Evolutionary conservation across 2,113 vertebrate genomes (phyloP).

Genomic region (Etia nguti): DNA sequence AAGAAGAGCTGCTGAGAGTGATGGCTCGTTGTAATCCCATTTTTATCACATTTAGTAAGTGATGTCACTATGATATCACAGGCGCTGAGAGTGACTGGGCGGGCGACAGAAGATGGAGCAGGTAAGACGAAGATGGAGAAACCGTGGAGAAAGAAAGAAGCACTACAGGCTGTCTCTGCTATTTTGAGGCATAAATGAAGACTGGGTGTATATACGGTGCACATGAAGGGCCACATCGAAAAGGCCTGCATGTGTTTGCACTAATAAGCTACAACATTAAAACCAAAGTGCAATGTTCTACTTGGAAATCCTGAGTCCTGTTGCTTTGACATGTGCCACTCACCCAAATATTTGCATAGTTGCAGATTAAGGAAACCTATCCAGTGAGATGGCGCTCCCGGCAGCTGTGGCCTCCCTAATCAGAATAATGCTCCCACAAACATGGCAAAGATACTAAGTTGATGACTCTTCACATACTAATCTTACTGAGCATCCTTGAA

Average conservation of each 20-base stretch:
- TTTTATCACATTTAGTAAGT: slow-evolving; percentile 54
- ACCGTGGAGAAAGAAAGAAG: neutral
- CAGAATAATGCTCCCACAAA: neutral
- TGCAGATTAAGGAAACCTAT: neutral
- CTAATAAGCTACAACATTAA: neutral
- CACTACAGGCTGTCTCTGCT: neutral
- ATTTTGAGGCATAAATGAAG: neutral
- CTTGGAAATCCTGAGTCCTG: neutral
- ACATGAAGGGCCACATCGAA: neutral
- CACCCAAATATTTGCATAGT: neutral
- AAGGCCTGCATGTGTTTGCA: neutral
- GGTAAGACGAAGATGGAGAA: neutral
- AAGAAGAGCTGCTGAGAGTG: slow-evolving; percentile 57
- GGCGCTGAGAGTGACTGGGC: neutral
- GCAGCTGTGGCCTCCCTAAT: neutral
- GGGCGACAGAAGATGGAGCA: neutral
- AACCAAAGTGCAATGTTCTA: neutral
- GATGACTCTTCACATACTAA: neutral
- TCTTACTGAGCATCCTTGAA: neutral
- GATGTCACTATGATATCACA: slow-evolving; percentile 16
- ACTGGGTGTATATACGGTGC: neutral
- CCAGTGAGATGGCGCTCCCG: neutral
- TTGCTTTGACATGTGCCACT: neutral
- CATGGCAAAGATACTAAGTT: neutral
- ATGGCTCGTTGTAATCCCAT: slow-evolving; percentile 48